Base-by-base conservation (phyloP, 2,888 invertebrate genomes). In the Drosophila sordidula region DNA sequence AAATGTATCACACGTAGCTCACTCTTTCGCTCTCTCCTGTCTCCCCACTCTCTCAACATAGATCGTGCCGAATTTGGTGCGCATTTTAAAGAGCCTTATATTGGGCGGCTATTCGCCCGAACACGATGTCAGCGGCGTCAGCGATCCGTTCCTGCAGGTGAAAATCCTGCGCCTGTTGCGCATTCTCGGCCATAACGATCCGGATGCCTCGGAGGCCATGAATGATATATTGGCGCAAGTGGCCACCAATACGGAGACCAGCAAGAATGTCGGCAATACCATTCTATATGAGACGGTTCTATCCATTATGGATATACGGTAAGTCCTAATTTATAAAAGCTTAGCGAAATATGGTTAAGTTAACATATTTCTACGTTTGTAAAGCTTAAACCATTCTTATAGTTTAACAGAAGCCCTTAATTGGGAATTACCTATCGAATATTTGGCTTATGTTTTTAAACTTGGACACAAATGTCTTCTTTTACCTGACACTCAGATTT, bases 211-310 rank as follows among this genome's bases (percentile, higher is more conserved):
- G 9, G 99, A 99, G 93, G 98, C 98, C 22, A 99, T 99, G 99
- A 99, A 99, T 93, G 99, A 99, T 93, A 99, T 99, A 90, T 94
- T 99, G 75, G 99, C 99, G 11, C 99, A 99, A 93, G 99, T 99
- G 36, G 99, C 99, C 26, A 99, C 99, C 51, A 99, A 99, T 93
- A 99, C 99, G 22, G 99, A 99, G 93, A 99, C 99, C 6, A 99
- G 98, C 92, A 99, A 99, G 94, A 99, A 99, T 93, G 99, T 99
- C 25, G 99, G 99, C 78, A 99, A 99, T 93, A 99, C 99, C 41
- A 99, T 99, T 91, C 93, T 99, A n/a, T 99, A 99, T 93, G 99
- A 99, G 93, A 99, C 99, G 6, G 99, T 99, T 5, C 94, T 99
- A 39, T 99, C 99, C 18, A 99, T 99, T 70, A 99, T 99, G 99